These are phyloP conservation scores for Sceloporus tristichus DNA, from an alignment of 2,113 vertebrate genomes.

Conservation along the genomic window DNA sequence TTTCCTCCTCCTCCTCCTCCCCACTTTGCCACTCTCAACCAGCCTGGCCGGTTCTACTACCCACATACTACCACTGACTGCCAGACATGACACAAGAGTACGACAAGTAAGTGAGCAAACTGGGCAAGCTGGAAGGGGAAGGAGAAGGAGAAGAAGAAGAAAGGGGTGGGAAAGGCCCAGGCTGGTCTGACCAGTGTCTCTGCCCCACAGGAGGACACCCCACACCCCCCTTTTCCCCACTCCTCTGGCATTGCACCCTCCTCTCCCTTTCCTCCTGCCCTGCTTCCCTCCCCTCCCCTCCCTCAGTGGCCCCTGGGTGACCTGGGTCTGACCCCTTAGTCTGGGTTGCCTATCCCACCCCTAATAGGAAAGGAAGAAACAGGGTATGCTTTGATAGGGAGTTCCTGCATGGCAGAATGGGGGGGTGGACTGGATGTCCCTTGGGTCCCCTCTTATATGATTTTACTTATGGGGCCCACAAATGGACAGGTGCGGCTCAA, in stretches of 20 bases:
- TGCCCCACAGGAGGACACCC: background rate
- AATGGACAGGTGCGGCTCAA: too few relatives aligned
- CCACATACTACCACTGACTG: conserved; percentile 34
- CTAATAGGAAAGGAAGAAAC: too few relatives aligned
- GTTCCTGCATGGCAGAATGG: too few relatives aligned
- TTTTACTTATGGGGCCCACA: too few relatives aligned
- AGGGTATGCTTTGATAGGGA: too few relatives aligned
- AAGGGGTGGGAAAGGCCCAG: conserved; percentile 17
- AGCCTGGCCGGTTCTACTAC: conserved; percentile 97
- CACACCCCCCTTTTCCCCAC: background rate
- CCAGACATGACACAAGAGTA: conserved; percentile 88
- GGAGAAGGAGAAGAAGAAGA: background rate
- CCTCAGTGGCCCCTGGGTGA: too few relatives aligned
- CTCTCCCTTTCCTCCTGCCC: background rate
- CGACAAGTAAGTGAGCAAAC: conserved; percentile 85
- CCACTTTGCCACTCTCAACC: conserved; percentile 87
- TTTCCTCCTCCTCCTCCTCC: conserved; percentile 18
- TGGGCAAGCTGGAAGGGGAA: conserved; percentile 25
- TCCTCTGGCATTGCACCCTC: background rate
- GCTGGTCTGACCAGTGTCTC: conserved; percentile 56
- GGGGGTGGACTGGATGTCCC: too few relatives aligned
- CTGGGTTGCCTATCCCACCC: too few relatives aligned
- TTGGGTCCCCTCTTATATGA: too few relatives aligned
- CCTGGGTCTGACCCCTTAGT: too few relatives aligned
- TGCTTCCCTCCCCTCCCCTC: background rate